Evolutionary conservation across 2,888 invertebrate species (phyloP).

Genomic region (Philereme vetulata): DNA sequence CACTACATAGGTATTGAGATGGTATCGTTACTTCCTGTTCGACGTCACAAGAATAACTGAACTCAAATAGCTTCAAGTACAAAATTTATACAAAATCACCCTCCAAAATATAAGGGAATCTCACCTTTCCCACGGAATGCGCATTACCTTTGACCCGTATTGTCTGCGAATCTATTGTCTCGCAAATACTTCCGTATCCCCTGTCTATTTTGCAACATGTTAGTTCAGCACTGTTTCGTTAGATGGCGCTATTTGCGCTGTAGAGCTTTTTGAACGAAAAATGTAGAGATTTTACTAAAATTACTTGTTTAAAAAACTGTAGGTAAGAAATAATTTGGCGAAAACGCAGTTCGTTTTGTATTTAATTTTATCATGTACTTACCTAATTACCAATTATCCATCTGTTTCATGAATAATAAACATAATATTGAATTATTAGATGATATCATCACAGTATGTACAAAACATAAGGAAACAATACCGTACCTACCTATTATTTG

Average conservation of each 20-base stretch:
- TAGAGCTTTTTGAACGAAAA: neutral
- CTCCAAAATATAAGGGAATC: slow-evolving; percentile 52
- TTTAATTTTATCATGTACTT: neutral
- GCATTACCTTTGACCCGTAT: slow-evolving; percentile 67
- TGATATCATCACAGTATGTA: slow-evolving; percentile 53
- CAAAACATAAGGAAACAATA: slow-evolving; percentile 35
- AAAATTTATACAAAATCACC: slow-evolving; percentile 74
- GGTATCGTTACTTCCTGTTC: slow-evolving; percentile 70
- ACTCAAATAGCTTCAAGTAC: slow-evolving; percentile 52
- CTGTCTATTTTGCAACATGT: slow-evolving; percentile 51
- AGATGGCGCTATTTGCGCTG: slow-evolving; percentile 59
- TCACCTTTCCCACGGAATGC: slow-evolving; percentile 59
- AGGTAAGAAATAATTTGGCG: no score
- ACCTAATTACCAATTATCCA: neutral
- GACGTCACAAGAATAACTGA: slow-evolving; percentile 67
- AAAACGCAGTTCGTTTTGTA: no score
- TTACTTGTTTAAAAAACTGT: no score
- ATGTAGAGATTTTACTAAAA: no score
- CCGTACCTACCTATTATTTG: slow-evolving; percentile 13
- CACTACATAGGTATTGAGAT: neutral
- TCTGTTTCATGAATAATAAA: slow-evolving; percentile 33
- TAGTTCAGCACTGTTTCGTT: slow-evolving; percentile 49
- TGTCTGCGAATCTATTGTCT: slow-evolving; percentile 72
- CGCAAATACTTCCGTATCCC: slow-evolving; percentile 66
- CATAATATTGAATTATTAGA: slow-evolving; percentile 42